Percentiles rank a stretch among this genome's conserved stretches.
These are phyloP conservation scores for Drosophila borealis DNA, from an alignment of 2,888 invertebrate species.

Conservation along the genomic window DNA sequence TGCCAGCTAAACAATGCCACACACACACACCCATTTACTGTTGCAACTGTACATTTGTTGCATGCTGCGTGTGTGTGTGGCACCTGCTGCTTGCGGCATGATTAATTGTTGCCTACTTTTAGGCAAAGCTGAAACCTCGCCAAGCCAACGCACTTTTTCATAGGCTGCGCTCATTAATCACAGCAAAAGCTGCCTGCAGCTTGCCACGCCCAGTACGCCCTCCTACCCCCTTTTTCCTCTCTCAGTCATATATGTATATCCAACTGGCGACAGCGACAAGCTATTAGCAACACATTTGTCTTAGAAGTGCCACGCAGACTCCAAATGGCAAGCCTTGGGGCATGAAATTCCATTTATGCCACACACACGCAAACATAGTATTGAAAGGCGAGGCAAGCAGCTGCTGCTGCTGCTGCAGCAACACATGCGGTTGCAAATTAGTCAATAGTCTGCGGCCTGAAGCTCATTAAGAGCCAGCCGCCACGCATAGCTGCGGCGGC, in stretches of 20 bases:
- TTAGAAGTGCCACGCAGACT: conserved; percentile 40
- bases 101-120: conserved; percentile 62
- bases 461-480: conserved; percentile 62
- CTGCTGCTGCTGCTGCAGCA: conserved; percentile 10
- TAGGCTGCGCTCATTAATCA: conserved; percentile 72
- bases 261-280: conserved; percentile 64
- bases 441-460: conserved; percentile 67
- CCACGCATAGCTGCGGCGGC: conserved; percentile 23
- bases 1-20: conserved; percentile 20
- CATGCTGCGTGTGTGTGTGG: conserved; percentile 18
- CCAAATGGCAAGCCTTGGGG: conserved; percentile 53
- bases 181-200: conserved; percentile 8
- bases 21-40: background rate
- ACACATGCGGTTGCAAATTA: conserved; percentile 63
- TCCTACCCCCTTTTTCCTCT: background rate
- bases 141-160: conserved; percentile 61
- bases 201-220: background rate
- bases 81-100: conserved; percentile 63
- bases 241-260: conserved; percentile 35
- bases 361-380: conserved; percentile 38
- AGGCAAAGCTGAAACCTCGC: conserved; percentile 42
- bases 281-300: conserved; percentile 80
- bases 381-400: conserved; percentile 54
- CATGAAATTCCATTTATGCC: conserved; percentile 69
- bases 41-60: conserved; percentile 24